Percentiles rank a stretch among this genome's conserved stretches.
phyloP scores from a whole-genome alignment of 1,140 invertebrate genomes.

The Drosophila tsacasi region DNA sequence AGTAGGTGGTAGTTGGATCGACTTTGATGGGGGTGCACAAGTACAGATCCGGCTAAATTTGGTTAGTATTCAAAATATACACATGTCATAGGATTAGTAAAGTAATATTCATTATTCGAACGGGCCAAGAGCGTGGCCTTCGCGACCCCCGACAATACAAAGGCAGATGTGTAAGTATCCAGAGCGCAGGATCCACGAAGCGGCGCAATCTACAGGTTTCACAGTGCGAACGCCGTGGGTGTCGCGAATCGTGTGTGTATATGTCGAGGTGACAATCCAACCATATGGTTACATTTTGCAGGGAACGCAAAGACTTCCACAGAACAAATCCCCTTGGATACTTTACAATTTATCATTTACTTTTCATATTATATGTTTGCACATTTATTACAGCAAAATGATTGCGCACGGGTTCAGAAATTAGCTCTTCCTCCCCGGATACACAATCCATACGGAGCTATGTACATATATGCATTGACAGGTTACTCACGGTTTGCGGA shows the following conservation, averaged over 20 bases:
- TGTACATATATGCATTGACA: not conserved
- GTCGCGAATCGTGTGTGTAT: slow-evolving; percentile 44
- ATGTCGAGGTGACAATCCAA: slow-evolving; percentile 2
- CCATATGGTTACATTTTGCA: slow-evolving; percentile 33
- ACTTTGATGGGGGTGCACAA: slow-evolving; percentile 93
- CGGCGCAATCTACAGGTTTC: slow-evolving; percentile 55
- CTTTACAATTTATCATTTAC: not conserved
- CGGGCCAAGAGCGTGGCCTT: slow-evolving; percentile 11
- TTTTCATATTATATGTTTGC: not conserved
- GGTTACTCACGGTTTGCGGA: slow-evolving; percentile 88
- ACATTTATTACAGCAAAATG: not conserved
- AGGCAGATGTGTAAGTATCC: slow-evolving; percentile 18
- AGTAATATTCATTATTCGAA: slow-evolving; percentile 1
- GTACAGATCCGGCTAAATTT: slow-evolving; percentile 92
- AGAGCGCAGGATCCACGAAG: slow-evolving; percentile 38
- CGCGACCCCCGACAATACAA: slow-evolving; percentile 29
- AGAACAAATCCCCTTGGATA: not conserved
- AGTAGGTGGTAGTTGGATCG: slow-evolving; percentile 89
- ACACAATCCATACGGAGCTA: not conserved
- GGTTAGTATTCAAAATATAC: slow-evolving; percentile 39
- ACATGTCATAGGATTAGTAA: slow-evolving; percentile 26
- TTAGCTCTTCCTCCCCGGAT: not conserved
- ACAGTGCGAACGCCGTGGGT: slow-evolving; percentile 26
- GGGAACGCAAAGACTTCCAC: not conserved
- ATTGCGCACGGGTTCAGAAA: slow-evolving; percentile 8